Conservation (phyloP, 2,888 invertebrate genomes). For the Lithophane semibrunnea region DNA sequence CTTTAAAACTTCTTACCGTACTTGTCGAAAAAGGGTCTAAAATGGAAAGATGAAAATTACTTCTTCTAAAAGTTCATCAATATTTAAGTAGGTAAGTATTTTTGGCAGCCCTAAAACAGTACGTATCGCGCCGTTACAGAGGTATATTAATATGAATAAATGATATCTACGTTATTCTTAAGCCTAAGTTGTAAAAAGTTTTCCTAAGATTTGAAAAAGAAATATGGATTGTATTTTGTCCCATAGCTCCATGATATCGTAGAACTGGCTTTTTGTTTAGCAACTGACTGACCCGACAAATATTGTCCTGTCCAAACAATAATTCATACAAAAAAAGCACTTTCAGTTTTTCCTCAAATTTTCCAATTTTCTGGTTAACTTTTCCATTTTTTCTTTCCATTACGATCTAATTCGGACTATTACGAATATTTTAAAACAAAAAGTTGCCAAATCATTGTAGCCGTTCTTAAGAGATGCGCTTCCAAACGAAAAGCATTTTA, state of each 20-base stretch:
- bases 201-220: constrained; percentile 17
- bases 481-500: too few relatives aligned
- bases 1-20: neutral
- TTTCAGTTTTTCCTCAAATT: too few relatives aligned
- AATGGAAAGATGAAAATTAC: neutral
- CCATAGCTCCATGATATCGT: neutral
- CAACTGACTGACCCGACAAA: neutral
- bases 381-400: too few relatives aligned
- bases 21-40: neutral
- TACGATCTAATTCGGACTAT: too few relatives aligned
- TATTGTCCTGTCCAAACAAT: too few relatives aligned
- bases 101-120: constrained; percentile 37
- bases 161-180: constrained; percentile 24
- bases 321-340: too few relatives aligned
- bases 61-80: constrained; percentile 31
- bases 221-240: neutral
- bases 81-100: constrained; percentile 16
- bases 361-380: too few relatives aligned
- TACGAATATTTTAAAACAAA: too few relatives aligned
- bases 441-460: too few relatives aligned
- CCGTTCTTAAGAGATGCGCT: too few relatives aligned
- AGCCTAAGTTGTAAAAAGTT: constrained; percentile 10
- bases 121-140: constrained; percentile 20
- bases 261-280: neutral
- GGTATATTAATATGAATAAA: constrained; percentile 50